Conservation (phyloP, 2,888 invertebrate species). For the Xanthostigma xanthostigma region DNA sequence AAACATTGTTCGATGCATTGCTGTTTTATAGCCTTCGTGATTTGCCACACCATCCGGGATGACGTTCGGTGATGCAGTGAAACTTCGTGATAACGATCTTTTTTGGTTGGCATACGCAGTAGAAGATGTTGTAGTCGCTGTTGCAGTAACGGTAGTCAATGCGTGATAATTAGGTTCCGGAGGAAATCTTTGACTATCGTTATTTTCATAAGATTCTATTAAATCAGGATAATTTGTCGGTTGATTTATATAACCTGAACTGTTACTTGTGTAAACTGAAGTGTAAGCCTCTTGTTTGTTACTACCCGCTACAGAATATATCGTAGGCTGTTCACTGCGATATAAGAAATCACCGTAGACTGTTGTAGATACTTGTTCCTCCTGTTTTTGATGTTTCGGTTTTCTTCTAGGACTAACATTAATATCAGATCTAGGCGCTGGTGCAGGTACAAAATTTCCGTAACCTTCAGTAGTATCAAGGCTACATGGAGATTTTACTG, state of each 20-base stretch:
- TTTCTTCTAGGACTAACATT: slow-evolving; percentile 35
- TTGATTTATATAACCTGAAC: slow-evolving; percentile 42
- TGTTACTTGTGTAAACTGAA: slow-evolving; percentile 57
- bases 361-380: slow-evolving; percentile 20
- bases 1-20: slow-evolving; percentile 50
- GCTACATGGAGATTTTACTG: slow-evolving; percentile 34
- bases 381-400: slow-evolving; percentile 23
- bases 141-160: slow-evolving; percentile 33
- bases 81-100: slow-evolving; percentile 37
- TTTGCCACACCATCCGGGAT: slow-evolving; percentile 36
- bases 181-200: slow-evolving; percentile 32
- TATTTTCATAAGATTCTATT: slow-evolving; percentile 38
- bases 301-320: slow-evolving; percentile 59
- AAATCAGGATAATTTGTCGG: slow-evolving; percentile 51
- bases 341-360: slow-evolving; percentile 29
- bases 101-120: slow-evolving; percentile 19
- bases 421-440: slow-evolving; percentile 33
- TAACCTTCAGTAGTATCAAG: slow-evolving; percentile 31
- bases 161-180: slow-evolving; percentile 42
- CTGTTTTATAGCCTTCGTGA: slow-evolving; percentile 47
- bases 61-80: slow-evolving; percentile 31
- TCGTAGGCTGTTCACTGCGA: slow-evolving; percentile 43
- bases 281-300: slow-evolving; percentile 56
- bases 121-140: slow-evolving; percentile 23
- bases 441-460: slow-evolving; percentile 36